These are phyloP conservation scores for Corydoras sp. DNA, from an alignment of 2,113 vertebrate genomes.

Conservation along the genomic window DNA sequence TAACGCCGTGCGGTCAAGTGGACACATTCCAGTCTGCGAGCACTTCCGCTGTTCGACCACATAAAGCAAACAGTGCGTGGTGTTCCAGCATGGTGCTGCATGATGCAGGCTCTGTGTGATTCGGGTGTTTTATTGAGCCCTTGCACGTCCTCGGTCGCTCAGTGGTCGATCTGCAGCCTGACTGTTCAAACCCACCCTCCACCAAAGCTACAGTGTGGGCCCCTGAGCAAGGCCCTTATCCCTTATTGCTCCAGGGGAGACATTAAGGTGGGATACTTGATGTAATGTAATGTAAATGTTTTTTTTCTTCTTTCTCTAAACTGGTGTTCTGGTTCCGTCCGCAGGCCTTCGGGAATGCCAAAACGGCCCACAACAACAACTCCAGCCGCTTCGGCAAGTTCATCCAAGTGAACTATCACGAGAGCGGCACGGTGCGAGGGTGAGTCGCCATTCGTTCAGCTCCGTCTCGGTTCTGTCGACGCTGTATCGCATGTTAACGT, in stretches of 20 bases:
- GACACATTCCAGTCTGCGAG: not conserved
- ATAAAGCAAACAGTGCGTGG: not conserved
- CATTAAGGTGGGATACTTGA: too few species aligned
- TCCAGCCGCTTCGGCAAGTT: conserved; percentile 97
- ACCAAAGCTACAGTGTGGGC: too few species aligned
- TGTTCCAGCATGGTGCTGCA: not conserved
- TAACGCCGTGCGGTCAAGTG: not conserved
- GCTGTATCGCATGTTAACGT: too few species aligned
- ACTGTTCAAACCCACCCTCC: too few species aligned
- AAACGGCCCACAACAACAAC: conserved; percentile 97
- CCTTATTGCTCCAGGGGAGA: too few species aligned
- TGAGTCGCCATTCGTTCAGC: conserved; percentile 60
- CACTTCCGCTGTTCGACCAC: not conserved
- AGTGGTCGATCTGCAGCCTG: too few species aligned
- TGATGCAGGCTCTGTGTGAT: not conserved
- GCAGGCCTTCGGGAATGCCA: conserved; percentile 95
- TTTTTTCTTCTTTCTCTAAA: conserved; percentile 9
- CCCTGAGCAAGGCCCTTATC: too few species aligned
- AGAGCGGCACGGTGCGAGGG: conserved; percentile 91
- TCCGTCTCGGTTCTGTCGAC: not conserved
- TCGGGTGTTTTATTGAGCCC: too few species aligned
- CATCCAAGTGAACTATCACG: conserved; percentile 97
- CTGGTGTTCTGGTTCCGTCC: conserved; percentile 10
- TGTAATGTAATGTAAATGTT: not conserved
- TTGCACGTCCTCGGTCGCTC: too few species aligned